Evolutionary conservation across 2,797 vertebrate genomes (phyloP), one percentile per base, ranked within the genome.

Genomic region (Enteromius trimaculatus): DNA sequence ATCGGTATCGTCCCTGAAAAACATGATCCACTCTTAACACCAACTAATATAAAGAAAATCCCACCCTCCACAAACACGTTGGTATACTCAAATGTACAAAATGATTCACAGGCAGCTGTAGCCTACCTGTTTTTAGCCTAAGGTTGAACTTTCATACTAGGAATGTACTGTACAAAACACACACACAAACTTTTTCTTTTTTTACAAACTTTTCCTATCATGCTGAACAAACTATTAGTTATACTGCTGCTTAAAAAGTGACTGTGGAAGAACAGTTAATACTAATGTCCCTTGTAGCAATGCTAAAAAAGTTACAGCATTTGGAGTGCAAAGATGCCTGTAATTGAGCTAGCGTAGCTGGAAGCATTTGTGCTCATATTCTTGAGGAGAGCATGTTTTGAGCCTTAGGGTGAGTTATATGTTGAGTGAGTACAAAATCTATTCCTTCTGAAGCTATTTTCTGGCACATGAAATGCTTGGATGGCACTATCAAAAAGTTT

Each of bases 401-500:
- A 14, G 64, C 78, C 65, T 69, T 69, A 69, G 78, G 64, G n/a
- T 79, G 64, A 53, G 26, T 49, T 49, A 65, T 78, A 29, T 79
- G 78, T 69, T 66, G 65, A 69, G 44, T 80, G 64, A 55, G 65
- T 68, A 68, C 37, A 83, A 77, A 83, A 77, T 78, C 66, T 51
- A 64, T 53, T 68, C n/a, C 74, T 34, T 44, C 49, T 69, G n/a
- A 76, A 66, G 80, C 47, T 51, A 39, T 82, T 75, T 64, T 82
- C n/a, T 53, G 70, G 71, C 58, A 74, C 39, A 49, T 76, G 16
- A 76, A 55, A 58, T 68, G 74, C 65, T 77, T 77, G 64, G 74
- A 83, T 58, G 21, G 29, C 29, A 62, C 17, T 80, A 37, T 64
- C 68, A 81, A 34, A 69, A 77, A 58, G 49, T 71, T 44, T 44